These are phyloP conservation scores for Bubo bubo DNA, from an alignment of 2,113 vertebrate genomes.

Conservation along the genomic window DNA sequence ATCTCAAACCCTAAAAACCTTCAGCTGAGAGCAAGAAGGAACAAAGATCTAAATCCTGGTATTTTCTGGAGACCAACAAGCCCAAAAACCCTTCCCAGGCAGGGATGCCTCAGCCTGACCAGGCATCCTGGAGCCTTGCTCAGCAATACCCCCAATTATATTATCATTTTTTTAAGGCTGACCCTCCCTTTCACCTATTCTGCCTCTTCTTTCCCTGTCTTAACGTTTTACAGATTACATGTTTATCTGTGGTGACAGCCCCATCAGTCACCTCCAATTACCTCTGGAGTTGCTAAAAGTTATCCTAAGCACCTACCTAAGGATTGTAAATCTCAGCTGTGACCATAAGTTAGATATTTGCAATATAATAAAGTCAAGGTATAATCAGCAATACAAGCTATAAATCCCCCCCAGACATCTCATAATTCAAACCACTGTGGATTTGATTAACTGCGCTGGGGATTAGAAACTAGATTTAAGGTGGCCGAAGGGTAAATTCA, in stretches of 20 bases:
- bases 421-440: conserved; percentile 38
- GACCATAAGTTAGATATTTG: background rate
- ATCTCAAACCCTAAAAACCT: background rate
- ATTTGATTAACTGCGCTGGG: background rate
- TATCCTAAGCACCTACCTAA: conserved; percentile 35
- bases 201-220: background rate
- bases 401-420: conserved; percentile 32
- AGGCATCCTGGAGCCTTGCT: background rate
- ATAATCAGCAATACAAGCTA: conserved; percentile 47
- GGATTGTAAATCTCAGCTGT: background rate
- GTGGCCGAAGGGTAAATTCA: conserved; percentile 51
- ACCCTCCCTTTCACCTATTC: background rate
- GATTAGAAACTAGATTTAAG: conserved; percentile 21
- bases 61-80: background rate
- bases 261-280: conserved; percentile 11
- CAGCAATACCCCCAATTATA: background rate
- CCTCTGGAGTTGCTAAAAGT: background rate
- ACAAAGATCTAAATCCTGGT: background rate
- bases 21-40: background rate
- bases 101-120: background rate
- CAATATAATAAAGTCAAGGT: conserved; percentile 44
- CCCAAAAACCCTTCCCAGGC: background rate
- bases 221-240: background rate
- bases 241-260: background rate
- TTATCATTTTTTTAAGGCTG: background rate